These are phyloP conservation scores for Leptinotarsa haldemani DNA, from an alignment of 2,888 invertebrate genomes.

Conservation along the genomic window DNA sequence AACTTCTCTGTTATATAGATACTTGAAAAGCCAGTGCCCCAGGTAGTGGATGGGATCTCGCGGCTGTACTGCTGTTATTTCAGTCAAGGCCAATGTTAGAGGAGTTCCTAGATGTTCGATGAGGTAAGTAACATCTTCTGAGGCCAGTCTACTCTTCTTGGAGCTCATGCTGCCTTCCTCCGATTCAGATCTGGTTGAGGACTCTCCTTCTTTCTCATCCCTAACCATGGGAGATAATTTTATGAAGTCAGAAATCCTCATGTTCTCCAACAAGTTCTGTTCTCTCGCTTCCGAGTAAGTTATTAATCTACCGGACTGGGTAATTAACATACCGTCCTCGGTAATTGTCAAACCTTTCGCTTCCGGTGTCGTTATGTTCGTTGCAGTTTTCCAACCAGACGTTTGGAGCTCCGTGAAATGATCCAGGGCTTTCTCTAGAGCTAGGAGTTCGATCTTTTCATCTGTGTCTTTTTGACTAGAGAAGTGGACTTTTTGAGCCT, in stretches of 20 bases:
- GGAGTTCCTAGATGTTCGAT: constrained; percentile 62
- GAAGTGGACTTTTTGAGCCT: constrained; percentile 48
- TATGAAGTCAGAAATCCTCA: constrained; percentile 42
- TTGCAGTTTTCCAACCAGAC: constrained; percentile 51
- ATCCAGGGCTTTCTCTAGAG: constrained; percentile 50
- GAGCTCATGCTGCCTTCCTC: neutral
- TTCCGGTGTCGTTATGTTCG: constrained; percentile 45
- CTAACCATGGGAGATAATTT: constrained; percentile 3
- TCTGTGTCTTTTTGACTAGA: constrained; percentile 40
- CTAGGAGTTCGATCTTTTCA: constrained; percentile 43
- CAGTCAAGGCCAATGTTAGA: constrained; percentile 64
- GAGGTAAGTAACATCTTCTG: constrained; percentile 62
- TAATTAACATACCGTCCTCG: constrained; percentile 57
- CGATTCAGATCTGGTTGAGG: neutral
- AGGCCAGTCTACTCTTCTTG: constrained; percentile 50
- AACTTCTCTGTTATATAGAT: constrained; percentile 64
- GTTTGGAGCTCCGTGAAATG: constrained; percentile 50
- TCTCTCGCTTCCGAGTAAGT: constrained; percentile 57
- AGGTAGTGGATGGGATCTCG: constrained; percentile 67
- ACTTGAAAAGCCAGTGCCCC: constrained; percentile 68
- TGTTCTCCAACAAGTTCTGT: constrained; percentile 57
- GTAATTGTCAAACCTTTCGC: constrained; percentile 57
- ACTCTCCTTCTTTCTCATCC: constrained; percentile 1
- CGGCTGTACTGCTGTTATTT: constrained; percentile 66
- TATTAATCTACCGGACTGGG: constrained; percentile 55